Evolutionary conservation across 2,888 invertebrate genomes (phyloP), one percentile per base, ranked within the genome.

Genomic region (Polydrusus cervinus): DNA sequence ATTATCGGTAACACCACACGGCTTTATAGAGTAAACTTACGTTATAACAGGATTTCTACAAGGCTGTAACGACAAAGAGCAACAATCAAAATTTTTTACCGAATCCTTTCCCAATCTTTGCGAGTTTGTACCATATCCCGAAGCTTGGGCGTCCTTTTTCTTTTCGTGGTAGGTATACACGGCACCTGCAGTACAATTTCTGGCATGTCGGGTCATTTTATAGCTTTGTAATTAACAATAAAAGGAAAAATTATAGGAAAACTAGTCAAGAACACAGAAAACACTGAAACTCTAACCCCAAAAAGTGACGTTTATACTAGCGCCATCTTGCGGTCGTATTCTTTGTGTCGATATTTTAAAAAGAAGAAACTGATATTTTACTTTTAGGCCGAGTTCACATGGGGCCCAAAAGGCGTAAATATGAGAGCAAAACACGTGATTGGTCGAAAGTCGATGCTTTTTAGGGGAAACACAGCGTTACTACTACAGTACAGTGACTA

Each of bases 121-220:
- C 61, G 90, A 91, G 85, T 93, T 93, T 40, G 95, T 95, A 1
- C 95, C 98, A 87, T 98, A 99, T 8, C 99, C 99, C 13, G 98
- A 97, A 9, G 95, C 93, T 51, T 94, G 92, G 0, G 97, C 97
- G 85, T 99, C 99, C 85, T 97, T 97, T 86, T 97, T 95, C 88
- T 97, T 96, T 85, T 99, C 99, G 83, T 98, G 96, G 83, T 99
- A 99, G 0, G 99, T 97, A 86, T 99, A 99, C 10, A 99, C 98
- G 9, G 98, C 96, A 71, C 98, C 97, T 0, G 99, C 99, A 0
- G 99, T 99, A 84, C 97, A 97, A 88, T 99, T 99, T 87, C 97
- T 93, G 10, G 98, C 99, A 85, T 99, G 99, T 68, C 99, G 91
- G 0, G 97, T 97, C 97, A 97, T 97, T 80, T 81, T 67, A 10